phyloP scores from a whole-genome alignment of 1,140 invertebrate species.

The Aplysia californica region DNA sequence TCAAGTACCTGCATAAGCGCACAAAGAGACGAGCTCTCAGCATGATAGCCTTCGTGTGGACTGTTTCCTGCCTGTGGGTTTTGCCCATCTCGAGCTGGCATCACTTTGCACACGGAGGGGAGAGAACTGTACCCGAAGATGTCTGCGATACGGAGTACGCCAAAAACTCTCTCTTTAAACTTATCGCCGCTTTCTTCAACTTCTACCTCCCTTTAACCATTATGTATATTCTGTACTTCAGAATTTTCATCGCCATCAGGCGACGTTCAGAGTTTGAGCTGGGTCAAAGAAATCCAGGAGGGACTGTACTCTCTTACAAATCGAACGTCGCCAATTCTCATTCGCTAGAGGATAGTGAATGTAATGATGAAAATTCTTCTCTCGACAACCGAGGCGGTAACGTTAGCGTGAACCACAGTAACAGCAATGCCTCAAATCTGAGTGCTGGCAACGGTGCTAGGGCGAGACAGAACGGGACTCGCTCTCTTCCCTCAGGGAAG shows the following conservation, averaged over 20 bases:
- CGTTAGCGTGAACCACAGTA: not conserved
- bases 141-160: conserved; percentile 73
- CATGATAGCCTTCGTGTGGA: conserved; percentile 72
- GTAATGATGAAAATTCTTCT: conserved; percentile 30
- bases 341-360: conserved; percentile 40
- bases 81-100: conserved; percentile 72
- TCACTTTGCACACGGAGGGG: conserved; percentile 61
- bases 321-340: conserved; percentile 13
- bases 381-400: not conserved
- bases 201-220: conserved; percentile 72
- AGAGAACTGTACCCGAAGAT: conserved; percentile 58
- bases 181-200: conserved; percentile 72
- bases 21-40: conserved; percentile 72
- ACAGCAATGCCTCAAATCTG: not conserved
- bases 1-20: conserved; percentile 73
- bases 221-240: conserved; percentile 72
- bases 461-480: conserved; percentile 10
- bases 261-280: conserved; percentile 69
- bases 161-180: conserved; percentile 69
- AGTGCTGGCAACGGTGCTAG: not conserved
- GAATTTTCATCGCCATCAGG: conserved; percentile 71
- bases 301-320: conserved; percentile 30
- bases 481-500: not conserved
- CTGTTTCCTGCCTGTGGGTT: conserved; percentile 70
- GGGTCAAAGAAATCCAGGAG: conserved; percentile 48